phyloP scores from a whole-genome alignment of 1,140 invertebrate genomes.

The Sweltsa coloradensis region DNA sequence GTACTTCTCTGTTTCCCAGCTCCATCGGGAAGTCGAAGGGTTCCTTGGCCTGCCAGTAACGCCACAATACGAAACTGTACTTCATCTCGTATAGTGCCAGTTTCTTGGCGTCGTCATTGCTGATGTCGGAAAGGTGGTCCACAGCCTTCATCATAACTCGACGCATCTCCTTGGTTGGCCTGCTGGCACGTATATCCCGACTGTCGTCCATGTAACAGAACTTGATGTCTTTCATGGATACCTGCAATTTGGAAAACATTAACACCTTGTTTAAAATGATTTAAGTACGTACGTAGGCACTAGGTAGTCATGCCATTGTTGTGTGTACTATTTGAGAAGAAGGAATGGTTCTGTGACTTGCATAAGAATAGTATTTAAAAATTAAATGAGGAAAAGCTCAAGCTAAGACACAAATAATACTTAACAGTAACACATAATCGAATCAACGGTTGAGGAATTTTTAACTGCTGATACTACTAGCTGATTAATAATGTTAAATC shows the following conservation, averaged over 20 bases:
- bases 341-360: too few relatives aligned
- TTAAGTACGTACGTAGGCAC: background rate
- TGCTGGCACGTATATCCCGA: constrained; percentile 51
- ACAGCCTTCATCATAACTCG: constrained; percentile 43
- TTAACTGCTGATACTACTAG: too few relatives aligned
- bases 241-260: background rate
- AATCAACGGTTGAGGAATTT: too few relatives aligned
- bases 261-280: background rate
- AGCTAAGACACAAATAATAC: too few relatives aligned
- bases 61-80: constrained; percentile 53
- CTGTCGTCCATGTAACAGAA: constrained; percentile 65
- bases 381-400: too few relatives aligned
- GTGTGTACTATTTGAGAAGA: too few relatives aligned
- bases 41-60: constrained; percentile 61
- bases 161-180: constrained; percentile 52
- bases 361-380: too few relatives aligned
- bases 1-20: constrained; percentile 44
- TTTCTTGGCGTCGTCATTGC: constrained; percentile 23
- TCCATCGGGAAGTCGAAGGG: constrained; percentile 43
- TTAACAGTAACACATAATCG: too few relatives aligned
- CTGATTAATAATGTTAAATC: too few relatives aligned
- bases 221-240: constrained; percentile 1
- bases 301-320: background rate
- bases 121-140: constrained; percentile 32
- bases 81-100: constrained; percentile 42